Percentiles rank a stretch among this genome's conserved stretches.
These are phyloP conservation scores for Macropus fuliginosus DNA, from an alignment of 2,797 vertebrate genomes.

Conservation along the genomic window DNA sequence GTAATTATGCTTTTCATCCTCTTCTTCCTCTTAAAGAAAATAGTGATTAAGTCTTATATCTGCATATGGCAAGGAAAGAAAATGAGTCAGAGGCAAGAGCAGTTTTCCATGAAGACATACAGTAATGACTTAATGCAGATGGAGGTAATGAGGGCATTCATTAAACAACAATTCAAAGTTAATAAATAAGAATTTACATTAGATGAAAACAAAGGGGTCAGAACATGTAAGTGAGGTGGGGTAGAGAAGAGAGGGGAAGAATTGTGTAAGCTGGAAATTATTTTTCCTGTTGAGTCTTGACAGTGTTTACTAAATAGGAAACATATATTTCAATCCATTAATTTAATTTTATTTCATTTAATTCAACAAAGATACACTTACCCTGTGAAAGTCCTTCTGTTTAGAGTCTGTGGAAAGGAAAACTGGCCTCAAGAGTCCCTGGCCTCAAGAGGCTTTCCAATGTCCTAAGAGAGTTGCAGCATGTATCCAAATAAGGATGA, in stretches of 20 bases:
- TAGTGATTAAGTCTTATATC: conserved; percentile 20
- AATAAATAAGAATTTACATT: conserved; percentile 31
- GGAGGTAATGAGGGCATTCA: conserved; percentile 39
- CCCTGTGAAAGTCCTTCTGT: not conserved
- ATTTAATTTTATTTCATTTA: not conserved
- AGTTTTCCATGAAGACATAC: not conserved
- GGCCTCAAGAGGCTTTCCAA: not conserved
- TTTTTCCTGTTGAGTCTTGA: not conserved
- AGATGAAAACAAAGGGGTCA: conserved; percentile 12
- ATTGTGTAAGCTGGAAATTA: not conserved
- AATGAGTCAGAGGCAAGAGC: conserved; percentile 10
- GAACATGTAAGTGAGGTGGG: not conserved
- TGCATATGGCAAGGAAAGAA: not conserved
- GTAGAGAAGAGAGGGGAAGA: not conserved
- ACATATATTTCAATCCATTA: not conserved
- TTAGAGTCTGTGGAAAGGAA: not conserved
- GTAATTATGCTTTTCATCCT: not conserved
- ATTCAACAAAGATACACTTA: not conserved
- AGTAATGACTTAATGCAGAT: not conserved
- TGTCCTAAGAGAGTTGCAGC: not conserved
- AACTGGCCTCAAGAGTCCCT: not conserved
- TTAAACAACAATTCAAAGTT: conserved; percentile 40
- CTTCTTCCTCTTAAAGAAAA: not conserved
- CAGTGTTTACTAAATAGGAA: not conserved
- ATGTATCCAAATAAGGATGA: not conserved